These are phyloP conservation scores for Coenobita brevimanus DNA, from an alignment of 1,140 invertebrate genomes.

Conservation along the genomic window DNA sequence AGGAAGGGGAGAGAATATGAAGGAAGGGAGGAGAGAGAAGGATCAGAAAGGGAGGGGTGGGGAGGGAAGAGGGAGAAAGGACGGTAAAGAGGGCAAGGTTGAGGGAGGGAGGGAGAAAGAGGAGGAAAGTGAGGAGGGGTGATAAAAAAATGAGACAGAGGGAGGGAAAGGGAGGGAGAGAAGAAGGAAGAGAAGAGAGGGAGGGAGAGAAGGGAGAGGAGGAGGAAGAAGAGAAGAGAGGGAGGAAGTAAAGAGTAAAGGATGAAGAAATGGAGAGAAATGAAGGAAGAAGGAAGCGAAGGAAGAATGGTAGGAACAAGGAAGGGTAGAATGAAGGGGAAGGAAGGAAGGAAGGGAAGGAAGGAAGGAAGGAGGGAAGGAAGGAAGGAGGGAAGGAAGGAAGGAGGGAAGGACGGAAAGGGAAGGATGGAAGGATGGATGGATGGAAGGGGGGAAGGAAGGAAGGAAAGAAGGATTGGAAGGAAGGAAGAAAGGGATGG, in stretches of 20 bases:
- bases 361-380: background rate
- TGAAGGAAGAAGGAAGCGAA: background rate
- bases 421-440: no score
- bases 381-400: no score
- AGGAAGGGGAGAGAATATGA: background rate
- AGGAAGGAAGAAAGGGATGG: no score
- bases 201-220: background rate
- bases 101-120: constrained; percentile 23
- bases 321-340: background rate
- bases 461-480: no score
- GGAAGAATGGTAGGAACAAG: background rate
- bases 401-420: no score
- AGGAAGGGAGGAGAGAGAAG: no score
- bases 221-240: background rate
- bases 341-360: background rate
- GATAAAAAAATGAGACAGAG: background rate
- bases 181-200: background rate
- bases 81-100: background rate
- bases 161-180: background rate
- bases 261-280: background rate
- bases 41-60: background rate
- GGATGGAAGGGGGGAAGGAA: no score
- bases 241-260: background rate
- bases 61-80: background rate
- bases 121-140: background rate